Base-by-base conservation (phyloP, 2,113 vertebrate species). In the Eclectus roratus region DNA sequence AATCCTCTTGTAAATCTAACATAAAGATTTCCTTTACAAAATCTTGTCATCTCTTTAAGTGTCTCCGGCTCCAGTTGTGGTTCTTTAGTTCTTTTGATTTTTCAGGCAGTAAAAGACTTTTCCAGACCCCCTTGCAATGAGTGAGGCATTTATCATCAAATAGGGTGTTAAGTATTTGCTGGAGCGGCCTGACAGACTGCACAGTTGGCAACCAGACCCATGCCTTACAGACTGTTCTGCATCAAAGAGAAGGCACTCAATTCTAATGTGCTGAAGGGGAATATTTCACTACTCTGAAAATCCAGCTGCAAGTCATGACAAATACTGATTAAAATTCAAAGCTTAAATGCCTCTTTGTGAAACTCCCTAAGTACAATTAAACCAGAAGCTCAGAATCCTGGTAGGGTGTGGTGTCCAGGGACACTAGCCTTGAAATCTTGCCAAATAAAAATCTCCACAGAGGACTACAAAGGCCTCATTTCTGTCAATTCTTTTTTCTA, bases 291-390 rank as follows among this genome's bases (percentile, higher is more conserved):
- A 23, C 49, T 93, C 81, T 91, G 86, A 89, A 94, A 94, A 95
- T 89, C 70, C 85, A 93, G 68, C 93, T 95, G 93, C 84, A 95
- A 94, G 25, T 93, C 80, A 78, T 93, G 84, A 83, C 76, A 94
- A 95, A 88, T 74, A 47, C 66, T 74, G 64, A 88, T 95, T 96
- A 79, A 94, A 95, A 94, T 96, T 96, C 91, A 96, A 97, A 96
- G 96, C 88, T 93, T 91, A 87, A 94, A 77, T 93, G 96, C 94
- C 94, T 95, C 92, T 98, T 99, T 99, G 99, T 99, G 98, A 98
- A 99, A 98, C 98, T 98, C 97, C 94, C 82, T 79, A 72, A 96
- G 94, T 98, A 80, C 94, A 89, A 96, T 97, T 95, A 98, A 98
- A 97, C 97, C 97, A 98, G 97, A 97, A 73, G 96, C 98, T 98